A percentile compares a stretch with the other conserved stretches of the same genome.
These are phyloP conservation scores for Halyomorpha halys DNA, from an alignment of 1,140 invertebrate genomes.

Conservation along the genomic window DNA sequence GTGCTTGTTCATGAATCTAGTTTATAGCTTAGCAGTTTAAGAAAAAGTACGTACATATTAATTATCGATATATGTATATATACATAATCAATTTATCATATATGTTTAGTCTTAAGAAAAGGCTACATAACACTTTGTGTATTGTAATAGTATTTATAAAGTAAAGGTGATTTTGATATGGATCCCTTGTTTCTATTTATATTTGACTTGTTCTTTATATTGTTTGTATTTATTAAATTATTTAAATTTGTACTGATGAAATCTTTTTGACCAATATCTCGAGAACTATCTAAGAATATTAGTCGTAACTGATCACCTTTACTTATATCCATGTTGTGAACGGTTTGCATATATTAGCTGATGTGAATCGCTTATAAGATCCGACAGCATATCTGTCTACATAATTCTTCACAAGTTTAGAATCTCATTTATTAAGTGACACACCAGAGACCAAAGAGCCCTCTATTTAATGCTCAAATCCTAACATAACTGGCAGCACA, in stretches of 20 bases:
- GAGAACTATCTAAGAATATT: not conserved
- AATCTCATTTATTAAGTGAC: constrained; percentile 22
- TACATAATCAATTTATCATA: constrained; percentile 13
- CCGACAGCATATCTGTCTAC: not conserved
- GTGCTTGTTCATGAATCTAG: constrained; percentile 5
- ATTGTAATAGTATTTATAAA: not conserved
- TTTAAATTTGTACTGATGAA: constrained; percentile 2
- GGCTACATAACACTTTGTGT: not conserved
- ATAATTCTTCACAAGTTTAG: constrained; percentile 10
- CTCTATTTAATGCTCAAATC: constrained; percentile 22
- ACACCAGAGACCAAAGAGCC: constrained; percentile 21
- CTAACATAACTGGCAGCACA: constrained; percentile 5
- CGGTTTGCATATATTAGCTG: not conserved
- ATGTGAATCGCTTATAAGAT: constrained; percentile 3
- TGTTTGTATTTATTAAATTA: constrained; percentile 7
- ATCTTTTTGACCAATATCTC: not conserved
- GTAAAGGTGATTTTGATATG: constrained; percentile 11
- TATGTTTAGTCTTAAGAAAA: constrained; percentile 11
- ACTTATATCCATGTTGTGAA: not conserved
- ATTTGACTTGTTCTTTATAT: constrained; percentile 1
- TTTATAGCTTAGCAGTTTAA: constrained; percentile 1
- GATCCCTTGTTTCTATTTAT: not conserved
- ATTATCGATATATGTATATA: constrained; percentile 5
- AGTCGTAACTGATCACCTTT: constrained; percentile 9
- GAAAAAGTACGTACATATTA: not conserved